Percentiles rank a stretch among this genome's conserved stretches.
phyloP scores from a whole-genome alignment of 2,797 vertebrate genomes.

The Sebastes oblongus region DNA sequence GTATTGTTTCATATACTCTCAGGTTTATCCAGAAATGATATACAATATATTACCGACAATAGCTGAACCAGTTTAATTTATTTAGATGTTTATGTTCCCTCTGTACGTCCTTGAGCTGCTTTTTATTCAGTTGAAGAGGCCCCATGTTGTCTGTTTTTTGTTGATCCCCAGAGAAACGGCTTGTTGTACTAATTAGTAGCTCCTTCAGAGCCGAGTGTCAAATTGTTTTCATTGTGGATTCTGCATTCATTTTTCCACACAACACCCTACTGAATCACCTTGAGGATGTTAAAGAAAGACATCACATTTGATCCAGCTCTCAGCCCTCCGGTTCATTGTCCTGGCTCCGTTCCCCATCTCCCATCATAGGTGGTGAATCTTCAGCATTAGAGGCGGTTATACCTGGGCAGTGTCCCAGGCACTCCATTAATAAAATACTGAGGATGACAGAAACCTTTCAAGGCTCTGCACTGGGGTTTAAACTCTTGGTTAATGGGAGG shows the following conservation, averaged over 20 bases:
- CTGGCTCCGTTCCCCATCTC: conserved; percentile 4
- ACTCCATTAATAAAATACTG: conserved; percentile 46
- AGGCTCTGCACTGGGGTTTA: not conserved
- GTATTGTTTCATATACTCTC: not conserved
- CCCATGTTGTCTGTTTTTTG: not conserved
- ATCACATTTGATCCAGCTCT: not conserved
- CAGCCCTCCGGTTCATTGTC: not conserved
- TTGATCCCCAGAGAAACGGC: not conserved
- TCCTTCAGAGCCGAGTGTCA: not conserved
- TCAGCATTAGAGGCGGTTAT: conserved; percentile 10
- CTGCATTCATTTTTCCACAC: not conserved
- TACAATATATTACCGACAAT: not conserved
- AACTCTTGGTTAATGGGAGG: not conserved
- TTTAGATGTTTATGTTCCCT: not conserved
- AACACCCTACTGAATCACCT: not conserved
- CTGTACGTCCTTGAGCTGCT: not conserved
- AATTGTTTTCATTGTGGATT: not conserved
- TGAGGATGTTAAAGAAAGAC: not conserved
- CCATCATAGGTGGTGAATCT: not conserved
- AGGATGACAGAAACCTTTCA: conserved; percentile 36
- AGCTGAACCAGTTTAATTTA: not conserved
- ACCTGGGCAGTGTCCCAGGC: conserved; percentile 25
- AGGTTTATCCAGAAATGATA: not conserved
- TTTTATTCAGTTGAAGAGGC: not conserved
- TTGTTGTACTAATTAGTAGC: conserved; percentile 11